Evolutionary conservation across 2,888 invertebrate genomes (phyloP), one percentile per base, ranked within the genome.

Genomic region (Cabera pusaria): DNA sequence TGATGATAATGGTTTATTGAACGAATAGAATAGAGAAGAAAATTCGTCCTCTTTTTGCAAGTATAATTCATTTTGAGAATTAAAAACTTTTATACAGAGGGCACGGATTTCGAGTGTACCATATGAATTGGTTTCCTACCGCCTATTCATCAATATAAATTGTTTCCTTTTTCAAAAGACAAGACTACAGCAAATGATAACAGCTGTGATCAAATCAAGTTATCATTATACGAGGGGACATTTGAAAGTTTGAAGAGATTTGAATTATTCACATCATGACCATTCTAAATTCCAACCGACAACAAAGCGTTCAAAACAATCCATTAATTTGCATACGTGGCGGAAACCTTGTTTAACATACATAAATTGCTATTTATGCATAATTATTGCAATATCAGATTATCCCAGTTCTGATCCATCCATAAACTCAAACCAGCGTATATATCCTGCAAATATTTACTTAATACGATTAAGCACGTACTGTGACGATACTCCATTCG

Each of bases 361-460:
- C 64, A 59, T 61, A 68, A 67, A 67, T 56, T 54, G 46, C 60
- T 72, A 64, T 67, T 71, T 71, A 62, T 59, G 59, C 56, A 56
- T 60, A 64, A 66, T 72, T 66, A 66, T 57, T 59, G 56, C 53
- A 57, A 59, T 63, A 59, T 63, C 50, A 52, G 48, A 49, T 54
- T 59, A 57, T 52, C 50, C 52, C 47, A 52, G 69, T 68, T 68
- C 66, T 65, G 70, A 72, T 66, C 58, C 49, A 44, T 52, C 53
- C 51, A 49, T 67, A 67, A 63, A 62, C 68, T 63, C n/a, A 14
- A 12, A 1, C 54, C 56, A 49, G 64, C 65, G 61, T 64, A 72
- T 73, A n/a, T n/a, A 75, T 70, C 64, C 63, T 59, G 52, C 66
- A 70, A 72, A 72, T 79, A n/a, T n/a, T n/a, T n/a, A n/a, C n/a